Conservation (phyloP, 2,888 invertebrate genomes). For the Orthosia cruda region DNA sequence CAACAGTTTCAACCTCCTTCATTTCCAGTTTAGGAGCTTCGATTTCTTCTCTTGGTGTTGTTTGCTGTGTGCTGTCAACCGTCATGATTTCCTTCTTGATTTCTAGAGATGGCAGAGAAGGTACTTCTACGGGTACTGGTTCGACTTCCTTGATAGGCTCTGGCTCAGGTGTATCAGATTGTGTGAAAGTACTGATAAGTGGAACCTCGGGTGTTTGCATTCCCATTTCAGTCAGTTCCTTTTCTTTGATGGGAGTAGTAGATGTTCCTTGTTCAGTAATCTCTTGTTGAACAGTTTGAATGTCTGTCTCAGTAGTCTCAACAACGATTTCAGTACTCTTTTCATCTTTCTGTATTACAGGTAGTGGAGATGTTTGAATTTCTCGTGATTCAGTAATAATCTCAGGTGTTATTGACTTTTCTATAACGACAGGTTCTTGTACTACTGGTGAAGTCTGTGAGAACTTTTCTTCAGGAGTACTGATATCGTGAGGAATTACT, state of each 20-base stretch:
- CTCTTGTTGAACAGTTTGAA: conserved; percentile 83
- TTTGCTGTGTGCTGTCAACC: conserved; percentile 79
- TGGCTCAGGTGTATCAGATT: conserved; percentile 84
- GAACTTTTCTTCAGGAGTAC: conserved; percentile 86
- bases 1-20: conserved; percentile 70
- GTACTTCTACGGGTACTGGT: conserved; percentile 54
- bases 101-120: conserved; percentile 57
- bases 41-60: conserved; percentile 75
- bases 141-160: conserved; percentile 50
- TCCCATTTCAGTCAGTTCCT: conserved; percentile 80
- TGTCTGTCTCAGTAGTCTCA: conserved; percentile 85
- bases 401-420: conserved; percentile 79
- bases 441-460: conserved; percentile 88
- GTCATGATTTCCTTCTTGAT: conserved; percentile 69
- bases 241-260: conserved; percentile 82
- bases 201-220: conserved; percentile 86
- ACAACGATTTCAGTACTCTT: conserved; percentile 85
- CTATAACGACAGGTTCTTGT: conserved; percentile 71
- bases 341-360: conserved; percentile 80
- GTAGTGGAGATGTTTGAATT: conserved; percentile 91
- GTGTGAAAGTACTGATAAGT: conserved; percentile 84
- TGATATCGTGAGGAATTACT: conserved; percentile 87
- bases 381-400: conserved; percentile 88
- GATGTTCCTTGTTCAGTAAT: conserved; percentile 85
- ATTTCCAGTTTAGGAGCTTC: conserved; percentile 62